A percentile compares a stretch with the other conserved stretches of the same genome.
Conservation (phyloP, 2,797 vertebrate species). For the Zenarchopterus dispar region DNA sequence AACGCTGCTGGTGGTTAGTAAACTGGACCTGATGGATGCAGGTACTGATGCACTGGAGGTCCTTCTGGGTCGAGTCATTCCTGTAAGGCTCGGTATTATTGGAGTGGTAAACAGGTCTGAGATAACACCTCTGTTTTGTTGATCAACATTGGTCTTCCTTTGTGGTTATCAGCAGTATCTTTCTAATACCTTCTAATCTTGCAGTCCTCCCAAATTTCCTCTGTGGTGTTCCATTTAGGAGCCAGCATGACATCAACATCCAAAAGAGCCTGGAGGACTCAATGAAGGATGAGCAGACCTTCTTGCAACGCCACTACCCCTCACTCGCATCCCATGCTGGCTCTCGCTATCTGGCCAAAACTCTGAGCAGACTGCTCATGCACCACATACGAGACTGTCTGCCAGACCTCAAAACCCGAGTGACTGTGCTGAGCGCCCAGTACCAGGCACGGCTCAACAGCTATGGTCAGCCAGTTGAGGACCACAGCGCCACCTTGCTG, state of each 20-base stretch:
- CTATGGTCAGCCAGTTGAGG: slow-evolving; percentile 86
- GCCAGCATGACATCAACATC: slow-evolving; percentile 86
- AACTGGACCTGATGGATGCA: slow-evolving; percentile 88
- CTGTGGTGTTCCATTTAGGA: slow-evolving; percentile 67
- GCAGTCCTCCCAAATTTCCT: not conserved
- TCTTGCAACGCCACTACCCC: slow-evolving; percentile 86
- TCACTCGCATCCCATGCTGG: slow-evolving; percentile 82
- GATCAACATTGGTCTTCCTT: slow-evolving; percentile 3
- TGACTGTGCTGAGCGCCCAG: slow-evolving; percentile 82
- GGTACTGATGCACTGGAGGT: slow-evolving; percentile 87
- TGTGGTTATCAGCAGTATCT: not conserved
- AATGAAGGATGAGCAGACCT: slow-evolving; percentile 80
- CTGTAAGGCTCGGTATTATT: slow-evolving; percentile 86
- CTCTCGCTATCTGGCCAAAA: slow-evolving; percentile 82
- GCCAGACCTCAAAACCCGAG: slow-evolving; percentile 84
- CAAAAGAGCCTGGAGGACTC: slow-evolving; percentile 81
- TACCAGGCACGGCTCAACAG: slow-evolving; percentile 84
- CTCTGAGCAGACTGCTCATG: slow-evolving; percentile 86
- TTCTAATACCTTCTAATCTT: slow-evolving; percentile 4
- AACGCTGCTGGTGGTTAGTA: slow-evolving; percentile 86
- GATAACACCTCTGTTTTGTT: not conserved
- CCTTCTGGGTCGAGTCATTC: slow-evolving; percentile 86
- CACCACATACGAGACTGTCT: slow-evolving; percentile 89
- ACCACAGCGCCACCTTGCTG: slow-evolving; percentile 87
- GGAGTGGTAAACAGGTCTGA: slow-evolving; percentile 88